Evolutionary conservation across 2,797 vertebrate species (phyloP), one percentile per base, ranked within the genome.

Genomic region (Platyrinchus mystaceus): DNA sequence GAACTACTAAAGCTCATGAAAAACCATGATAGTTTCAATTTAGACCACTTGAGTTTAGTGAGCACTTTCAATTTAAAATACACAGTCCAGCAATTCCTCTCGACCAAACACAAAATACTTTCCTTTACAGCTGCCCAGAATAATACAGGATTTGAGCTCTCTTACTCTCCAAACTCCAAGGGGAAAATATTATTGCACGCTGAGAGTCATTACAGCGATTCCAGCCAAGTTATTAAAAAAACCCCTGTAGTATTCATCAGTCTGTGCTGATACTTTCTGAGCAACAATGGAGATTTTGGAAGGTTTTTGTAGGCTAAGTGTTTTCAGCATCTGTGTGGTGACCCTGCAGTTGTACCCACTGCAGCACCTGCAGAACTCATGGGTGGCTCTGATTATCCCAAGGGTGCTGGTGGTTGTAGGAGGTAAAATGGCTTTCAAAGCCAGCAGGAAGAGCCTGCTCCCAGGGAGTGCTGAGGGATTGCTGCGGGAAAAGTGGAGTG

Each of bases 101-200:
- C 10, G 2, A 84, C 53, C 76, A 84, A 96, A 84, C 20, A 60
- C n/a, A 93, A 81, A 97, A 95, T 86, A 93, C 86, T 84, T 92
- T 86, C 75, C 84, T 92, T 92, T 80, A 53, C 36, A 76, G 70
- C 59, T 92, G 92, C 90, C 95, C 91, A 89, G 76, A 93, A 87
- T 90, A 95, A 94, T 80, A 96, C 58, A 93, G 84, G 79, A 90
- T 83, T 89, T 87, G 86, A 95, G 83, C 84, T 91, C 77, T 89
- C 87, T 89, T 70, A 90, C 39, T 90, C 89, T 95, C 64, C 92
- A 80, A 87, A 92, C 63, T 93, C 84, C 82, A 84, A 94, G 71
- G 73, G 90, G 89, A 93, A 96, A 97, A 94, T 95, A 70, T 94
- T 95, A 84, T 56, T 93, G 70, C 80, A 90, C 20, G 55, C 73